These are phyloP conservation scores for Hydraecia micacea DNA, from an alignment of 2,888 invertebrate species.

Conservation along the genomic window DNA sequence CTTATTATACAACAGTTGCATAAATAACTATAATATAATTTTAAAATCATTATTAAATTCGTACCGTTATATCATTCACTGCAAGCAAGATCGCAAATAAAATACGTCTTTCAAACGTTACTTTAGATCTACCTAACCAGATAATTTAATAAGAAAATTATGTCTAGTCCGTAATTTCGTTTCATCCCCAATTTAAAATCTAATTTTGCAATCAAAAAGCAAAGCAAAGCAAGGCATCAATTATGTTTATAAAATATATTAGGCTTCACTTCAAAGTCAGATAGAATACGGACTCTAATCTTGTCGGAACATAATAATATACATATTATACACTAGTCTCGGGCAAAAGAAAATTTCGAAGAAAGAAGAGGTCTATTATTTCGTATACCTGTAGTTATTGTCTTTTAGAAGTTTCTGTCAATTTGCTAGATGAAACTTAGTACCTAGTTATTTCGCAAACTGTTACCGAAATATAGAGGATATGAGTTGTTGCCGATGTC, in stretches of 20 bases:
- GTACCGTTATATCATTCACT: not conserved
- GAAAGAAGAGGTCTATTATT: not conserved
- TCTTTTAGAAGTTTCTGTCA: not conserved
- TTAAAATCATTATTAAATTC: not conserved
- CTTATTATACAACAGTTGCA: too few relatives aligned
- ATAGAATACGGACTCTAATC: not conserved
- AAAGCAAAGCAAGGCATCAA: not conserved
- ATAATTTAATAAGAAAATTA: conserved; percentile 12
- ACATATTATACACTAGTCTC: not conserved
- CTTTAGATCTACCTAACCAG: not conserved
- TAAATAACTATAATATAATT: too few relatives aligned
- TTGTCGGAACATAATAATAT: not conserved
- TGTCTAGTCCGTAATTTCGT: conserved; percentile 8
- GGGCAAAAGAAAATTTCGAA: not conserved
- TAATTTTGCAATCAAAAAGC: too few relatives aligned
- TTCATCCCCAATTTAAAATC: conserved; percentile 24
- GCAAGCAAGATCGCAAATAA: not conserved
- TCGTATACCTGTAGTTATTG: not conserved
- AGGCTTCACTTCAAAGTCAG: not conserved
- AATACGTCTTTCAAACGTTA: not conserved
- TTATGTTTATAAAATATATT: not conserved
- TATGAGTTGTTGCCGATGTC: not conserved
- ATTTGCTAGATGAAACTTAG: not conserved
- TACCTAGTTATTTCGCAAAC: not conserved
- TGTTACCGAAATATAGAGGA: not conserved